These are phyloP conservation scores for Tetanocera ferruginea DNA, from an alignment of 2,888 invertebrate genomes.

Conservation along the genomic window DNA sequence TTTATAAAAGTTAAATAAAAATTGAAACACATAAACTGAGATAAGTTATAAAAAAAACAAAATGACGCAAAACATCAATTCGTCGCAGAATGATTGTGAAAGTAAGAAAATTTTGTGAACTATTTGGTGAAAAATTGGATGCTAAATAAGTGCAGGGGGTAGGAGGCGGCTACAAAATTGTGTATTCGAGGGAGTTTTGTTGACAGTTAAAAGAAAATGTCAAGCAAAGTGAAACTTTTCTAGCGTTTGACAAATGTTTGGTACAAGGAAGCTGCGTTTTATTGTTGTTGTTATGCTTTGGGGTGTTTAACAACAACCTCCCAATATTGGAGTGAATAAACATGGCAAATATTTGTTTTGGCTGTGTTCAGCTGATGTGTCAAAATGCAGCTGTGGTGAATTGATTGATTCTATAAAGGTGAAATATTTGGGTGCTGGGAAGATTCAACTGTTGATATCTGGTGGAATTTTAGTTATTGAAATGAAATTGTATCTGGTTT, in stretches of 20 bases:
- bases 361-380: no score
- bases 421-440: no score
- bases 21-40: neutral
- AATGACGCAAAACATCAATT: conserved; percentile 12
- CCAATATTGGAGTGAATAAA: no score
- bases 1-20: neutral
- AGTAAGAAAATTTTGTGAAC: conserved; percentile 15
- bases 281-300: no score
- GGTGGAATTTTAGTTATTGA: no score
- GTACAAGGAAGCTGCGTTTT: no score
- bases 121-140: neutral
- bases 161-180: neutral
- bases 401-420: no score
- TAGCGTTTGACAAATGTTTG: neutral
- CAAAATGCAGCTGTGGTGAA: no score
- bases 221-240: neutral
- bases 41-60: neutral
- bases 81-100: conserved; percentile 14
- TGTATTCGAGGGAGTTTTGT: neutral
- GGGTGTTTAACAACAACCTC: no score
- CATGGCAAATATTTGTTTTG: no score
- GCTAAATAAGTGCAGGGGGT: neutral
- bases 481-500: no score
- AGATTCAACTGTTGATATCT: no score
- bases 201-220: neutral